A percentile compares a stretch with the other conserved stretches of the same genome.
Evolutionary conservation across 2,888 invertebrate species (phyloP).

Genomic region (Orchesellides sinensis): DNA sequence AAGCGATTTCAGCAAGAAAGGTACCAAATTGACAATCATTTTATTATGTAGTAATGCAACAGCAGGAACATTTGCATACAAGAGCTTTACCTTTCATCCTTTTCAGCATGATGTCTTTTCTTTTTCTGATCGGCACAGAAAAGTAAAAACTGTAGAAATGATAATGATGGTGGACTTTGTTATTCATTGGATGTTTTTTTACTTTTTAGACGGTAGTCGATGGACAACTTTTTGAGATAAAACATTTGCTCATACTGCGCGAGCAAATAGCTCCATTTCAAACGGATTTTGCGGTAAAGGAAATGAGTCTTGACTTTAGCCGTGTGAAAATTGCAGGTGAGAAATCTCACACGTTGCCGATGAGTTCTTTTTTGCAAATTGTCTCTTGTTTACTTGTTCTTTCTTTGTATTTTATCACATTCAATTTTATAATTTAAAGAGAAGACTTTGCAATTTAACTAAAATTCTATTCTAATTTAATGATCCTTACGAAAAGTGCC

Average conservation of each 20-base stretch:
- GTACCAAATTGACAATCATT: constrained; percentile 76
- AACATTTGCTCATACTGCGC: constrained; percentile 95
- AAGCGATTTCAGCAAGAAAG: constrained; percentile 86
- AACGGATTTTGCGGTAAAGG: constrained; percentile 94
- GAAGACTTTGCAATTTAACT: background rate
- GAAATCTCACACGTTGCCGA: constrained; percentile 56
- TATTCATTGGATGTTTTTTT: constrained; percentile 31
- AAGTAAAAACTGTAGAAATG: background rate
- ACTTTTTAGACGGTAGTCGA: constrained; percentile 85
- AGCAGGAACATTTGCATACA: constrained; percentile 39
- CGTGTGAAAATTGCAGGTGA: constrained; percentile 91
- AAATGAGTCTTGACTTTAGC: constrained; percentile 95
- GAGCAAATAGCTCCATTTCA: constrained; percentile 99
- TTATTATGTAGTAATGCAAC: constrained; percentile 27
- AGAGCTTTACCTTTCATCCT: constrained; percentile 47
- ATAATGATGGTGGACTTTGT: constrained; percentile 47
- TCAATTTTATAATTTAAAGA: constrained; percentile 13
- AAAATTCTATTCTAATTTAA: constrained; percentile 4
- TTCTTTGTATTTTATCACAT: background rate
- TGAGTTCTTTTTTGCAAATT: constrained; percentile 28
- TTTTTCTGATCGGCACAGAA: constrained; percentile 53
- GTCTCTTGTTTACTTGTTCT: constrained; percentile 13
- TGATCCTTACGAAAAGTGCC: background rate
- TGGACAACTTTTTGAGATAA: constrained; percentile 97
- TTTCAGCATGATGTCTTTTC: constrained; percentile 61